Conservation (phyloP, 1,140 invertebrate genomes). For the Drosophila paulistorum region DNA sequence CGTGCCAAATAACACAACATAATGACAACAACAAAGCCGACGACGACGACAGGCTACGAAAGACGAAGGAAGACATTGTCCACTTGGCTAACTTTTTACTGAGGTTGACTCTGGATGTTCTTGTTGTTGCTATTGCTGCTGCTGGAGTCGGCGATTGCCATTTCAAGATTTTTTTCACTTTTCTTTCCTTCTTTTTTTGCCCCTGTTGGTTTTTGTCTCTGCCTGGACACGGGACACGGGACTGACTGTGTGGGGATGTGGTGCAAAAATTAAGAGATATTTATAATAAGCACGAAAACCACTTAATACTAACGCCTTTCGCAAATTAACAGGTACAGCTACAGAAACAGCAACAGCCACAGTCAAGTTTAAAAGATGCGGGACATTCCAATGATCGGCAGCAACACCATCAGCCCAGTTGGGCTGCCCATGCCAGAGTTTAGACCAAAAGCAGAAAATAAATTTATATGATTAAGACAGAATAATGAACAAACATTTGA, state of each 20-base stretch:
- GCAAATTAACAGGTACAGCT: constrained; percentile 81
- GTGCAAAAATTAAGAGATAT: constrained; percentile 82
- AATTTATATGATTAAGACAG: constrained; percentile 7
- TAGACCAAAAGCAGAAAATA: constrained; percentile 1
- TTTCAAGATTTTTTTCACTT: constrained; percentile 72
- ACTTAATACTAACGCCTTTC: constrained; percentile 83
- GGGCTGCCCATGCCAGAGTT: constrained; percentile 4
- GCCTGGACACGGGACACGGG: constrained; percentile 23
- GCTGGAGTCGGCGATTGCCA: constrained; percentile 70
- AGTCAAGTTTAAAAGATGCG: constrained; percentile 50
- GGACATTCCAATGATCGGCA: constrained; percentile 47
- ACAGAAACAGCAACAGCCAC: constrained; percentile 28
- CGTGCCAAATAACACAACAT: constrained; percentile 82
- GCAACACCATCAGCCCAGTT: constrained; percentile 28
- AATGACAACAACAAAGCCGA: constrained; percentile 80
- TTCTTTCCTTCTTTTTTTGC: constrained; percentile 6
- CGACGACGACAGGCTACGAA: constrained; percentile 47
- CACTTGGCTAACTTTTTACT: constrained; percentile 55
- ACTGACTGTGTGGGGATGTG: constrained; percentile 40
- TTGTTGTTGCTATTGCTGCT: constrained; percentile 18
- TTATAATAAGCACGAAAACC: constrained; percentile 83
- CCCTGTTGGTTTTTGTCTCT: background rate
- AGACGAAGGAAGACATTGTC: constrained; percentile 53
- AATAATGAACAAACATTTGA: constrained; percentile 6
- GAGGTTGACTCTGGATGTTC: constrained; percentile 16